Evolutionary conservation across 2,888 invertebrate species (phyloP), one percentile per base, ranked within the genome.

Genomic region (Caradrina clavipalpis): DNA sequence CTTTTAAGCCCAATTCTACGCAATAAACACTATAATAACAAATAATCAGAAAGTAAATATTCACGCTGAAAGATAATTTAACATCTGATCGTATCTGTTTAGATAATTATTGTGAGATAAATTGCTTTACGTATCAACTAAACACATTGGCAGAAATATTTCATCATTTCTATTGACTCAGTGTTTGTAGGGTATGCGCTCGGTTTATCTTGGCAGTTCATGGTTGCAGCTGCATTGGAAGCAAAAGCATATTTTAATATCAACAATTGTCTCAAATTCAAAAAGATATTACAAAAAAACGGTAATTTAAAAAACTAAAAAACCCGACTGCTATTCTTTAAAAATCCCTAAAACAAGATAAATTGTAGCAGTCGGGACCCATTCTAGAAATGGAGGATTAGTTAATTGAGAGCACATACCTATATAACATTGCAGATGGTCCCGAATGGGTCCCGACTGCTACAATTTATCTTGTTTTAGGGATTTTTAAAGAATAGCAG

Each of bases 151-250:
- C 56, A 31, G 45, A 15, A 15, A 69, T 76, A 47, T 70, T 77
- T 77, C 71, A 72, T 72, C 26, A 77, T 76, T 57, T 39, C 1
- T 21, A 57, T 42, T 2, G 31, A 57, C 19, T 57, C 10, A 26
- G n/a, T 72, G 56, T 77, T 72, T 72, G 53, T 47, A 57, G 39
- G 39, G 26, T 39, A 17, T n/a, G n/a, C 26, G 2, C 50, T 57
- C 10, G 26, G 71, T 47, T 72, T 77, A 77, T 72, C 77, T 57
- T 76, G 53, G 57, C 51, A 57, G 56, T 47, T 77, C 70, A 77
- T 21, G 47, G 49, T 4, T 55, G 31, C n/a, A 47, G 42, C 39
- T 57, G 70, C 39, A 76, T 15, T 69, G 56, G 21, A 57, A 53
- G 17, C 21, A 56, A n/a, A 19, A 74, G 49, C 50, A 31, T 17